phyloP scores from a whole-genome alignment of 2,113 vertebrate genomes.

The Noturus placidus region DNA sequence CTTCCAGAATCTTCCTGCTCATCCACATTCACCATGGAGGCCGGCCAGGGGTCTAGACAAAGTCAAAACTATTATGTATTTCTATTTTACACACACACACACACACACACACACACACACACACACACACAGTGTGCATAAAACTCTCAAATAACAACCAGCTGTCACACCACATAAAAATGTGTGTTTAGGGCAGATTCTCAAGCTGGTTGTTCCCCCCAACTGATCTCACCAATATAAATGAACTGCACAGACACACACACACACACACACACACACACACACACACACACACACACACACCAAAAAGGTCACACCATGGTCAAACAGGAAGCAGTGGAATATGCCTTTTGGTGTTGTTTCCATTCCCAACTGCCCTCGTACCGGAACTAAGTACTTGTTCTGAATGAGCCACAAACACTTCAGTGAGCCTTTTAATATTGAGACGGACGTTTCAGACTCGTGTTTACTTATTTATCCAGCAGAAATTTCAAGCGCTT shows the following conservation, averaged over 20 bases:
- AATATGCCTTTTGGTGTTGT: background rate
- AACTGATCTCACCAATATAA: slow-evolving; percentile 12
- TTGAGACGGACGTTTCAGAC: too few species aligned
- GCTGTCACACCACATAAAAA: slow-evolving; percentile 12
- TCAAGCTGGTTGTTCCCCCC: background rate
- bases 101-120: slow-evolving; percentile 3
- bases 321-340: background rate
- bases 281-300: slow-evolving; percentile 21
- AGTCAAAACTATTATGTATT: background rate
- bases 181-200: slow-evolving; percentile 45
- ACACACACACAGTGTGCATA: background rate
- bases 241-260: background rate
- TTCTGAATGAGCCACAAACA: background rate
- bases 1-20: background rate
- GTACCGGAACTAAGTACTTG: background rate
- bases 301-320: background rate
- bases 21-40: too few species aligned
- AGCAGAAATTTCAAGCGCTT: too few species aligned
- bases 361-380: background rate
- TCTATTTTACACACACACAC: slow-evolving; percentile 6
- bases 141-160: slow-evolving; percentile 1
- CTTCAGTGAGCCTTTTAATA: background rate
- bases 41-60: background rate
- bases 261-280: slow-evolving; percentile 15
- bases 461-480: too few species aligned